Base-by-base conservation (phyloP, 2,888 invertebrate species). In the Pheosia gnoma region DNA sequence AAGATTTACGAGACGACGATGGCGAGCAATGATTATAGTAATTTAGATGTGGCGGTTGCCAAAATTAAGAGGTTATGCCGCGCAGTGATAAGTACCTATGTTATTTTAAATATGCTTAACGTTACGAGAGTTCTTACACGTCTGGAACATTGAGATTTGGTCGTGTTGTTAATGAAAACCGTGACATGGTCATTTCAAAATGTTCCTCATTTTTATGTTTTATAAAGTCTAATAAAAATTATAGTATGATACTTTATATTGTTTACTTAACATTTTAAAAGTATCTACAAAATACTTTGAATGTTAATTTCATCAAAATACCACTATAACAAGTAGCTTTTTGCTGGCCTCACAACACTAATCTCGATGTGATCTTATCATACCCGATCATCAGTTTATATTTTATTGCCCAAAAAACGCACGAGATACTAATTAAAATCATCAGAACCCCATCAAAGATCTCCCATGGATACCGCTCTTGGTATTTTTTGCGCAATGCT, bases 1-100 rank as follows among this genome's bases (percentile, higher is more conserved):
- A 78, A 82, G 90, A 91, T 91, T 90, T 89, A 92, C 82, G 86
- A 87, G 84, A 83, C 85, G 82, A 86, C 85, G 79, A 84, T 76
- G 75, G 80, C 82, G 67, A 73, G 80, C 77, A 82, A 82, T 89
- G 84, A 91, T 91, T 88, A 90, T 83, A 86, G 89, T 88, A 76
- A 90, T 91, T 86, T 80, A 68, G 59, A 71, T 67, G 79, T 76
- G 74, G 82, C 82, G 80, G 78, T 87, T 88, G 85, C 89, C 89
- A 82, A 91, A 89, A 90, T 88, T 77, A 85, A 88, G 84, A 85
- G 81, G 77, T 82, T 82, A 81, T 77, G 78, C 66, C 75, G 73
- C 62, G 68, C 75, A 69, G 65, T 79, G 77, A 79, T 83, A 82
- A 80, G 68, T 70, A 68, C 68, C 75, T 75, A 63, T n/a, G n/a